Conservation (phyloP, 2,797 vertebrate genomes). For the Lacerta bilineata region DNA sequence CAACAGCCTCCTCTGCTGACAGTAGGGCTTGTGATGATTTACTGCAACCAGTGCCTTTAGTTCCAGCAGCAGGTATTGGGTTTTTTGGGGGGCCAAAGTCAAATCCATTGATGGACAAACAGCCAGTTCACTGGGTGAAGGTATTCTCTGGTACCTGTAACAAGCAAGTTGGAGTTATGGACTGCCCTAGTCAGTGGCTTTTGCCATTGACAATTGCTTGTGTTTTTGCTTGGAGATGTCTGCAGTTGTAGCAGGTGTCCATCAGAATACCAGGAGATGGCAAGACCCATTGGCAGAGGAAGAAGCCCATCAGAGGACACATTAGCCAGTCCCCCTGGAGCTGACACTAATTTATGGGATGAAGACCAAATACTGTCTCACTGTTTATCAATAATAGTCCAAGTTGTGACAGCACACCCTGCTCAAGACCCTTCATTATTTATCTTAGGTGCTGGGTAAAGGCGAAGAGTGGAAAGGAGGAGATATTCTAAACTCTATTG, state of each 20-base stretch:
- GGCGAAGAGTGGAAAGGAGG: slow-evolving; percentile 94
- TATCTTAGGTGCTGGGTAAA: slow-evolving; percentile 90
- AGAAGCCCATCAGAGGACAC: no score
- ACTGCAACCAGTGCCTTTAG: background rate
- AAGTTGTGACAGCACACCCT: slow-evolving; percentile 8
- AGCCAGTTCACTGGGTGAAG: background rate
- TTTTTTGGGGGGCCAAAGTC: background rate
- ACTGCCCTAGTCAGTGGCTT: no score
- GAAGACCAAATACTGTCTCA: background rate
- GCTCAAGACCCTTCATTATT: slow-evolving; percentile 17
- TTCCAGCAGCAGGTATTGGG: background rate
- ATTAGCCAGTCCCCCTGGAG: no score
- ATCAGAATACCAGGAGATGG: background rate
- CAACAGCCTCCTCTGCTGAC: no score
- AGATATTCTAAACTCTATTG: slow-evolving; percentile 88
- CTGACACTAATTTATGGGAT: background rate
- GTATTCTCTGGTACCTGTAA: background rate
- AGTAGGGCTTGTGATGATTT: background rate
- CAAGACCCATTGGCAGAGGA: no score
- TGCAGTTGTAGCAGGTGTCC: background rate
- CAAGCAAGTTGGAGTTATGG: background rate
- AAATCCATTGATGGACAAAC: background rate
- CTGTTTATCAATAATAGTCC: slow-evolving; percentile 15
- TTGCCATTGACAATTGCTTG: background rate
- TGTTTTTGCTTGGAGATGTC: background rate